phyloP scores from a whole-genome alignment of 30 jellyfish, hydroid and myxozoan species.

The Catostylus mosaicus region DNA sequence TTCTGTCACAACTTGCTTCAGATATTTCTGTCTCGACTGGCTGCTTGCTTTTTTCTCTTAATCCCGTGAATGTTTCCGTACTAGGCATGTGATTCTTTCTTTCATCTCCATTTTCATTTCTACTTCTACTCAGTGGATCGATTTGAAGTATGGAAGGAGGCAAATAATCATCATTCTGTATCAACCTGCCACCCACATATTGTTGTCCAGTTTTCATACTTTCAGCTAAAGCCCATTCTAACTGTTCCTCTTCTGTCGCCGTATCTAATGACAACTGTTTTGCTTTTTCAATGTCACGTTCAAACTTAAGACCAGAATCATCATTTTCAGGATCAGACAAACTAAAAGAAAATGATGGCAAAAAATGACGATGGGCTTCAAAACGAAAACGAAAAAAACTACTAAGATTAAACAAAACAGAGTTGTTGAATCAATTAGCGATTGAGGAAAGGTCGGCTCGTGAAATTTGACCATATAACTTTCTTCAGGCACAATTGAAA shows the following conservation, averaged over 20 bases:
- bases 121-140: not conserved
- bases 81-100: not conserved
- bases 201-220: constrained; percentile 36
- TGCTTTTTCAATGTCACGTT: constrained; percentile 35
- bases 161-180: constrained; percentile 1
- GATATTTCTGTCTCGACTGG: not conserved
- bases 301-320: constrained; percentile 27
- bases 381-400: no score
- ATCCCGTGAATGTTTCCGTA: constrained; percentile 30
- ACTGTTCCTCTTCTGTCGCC: constrained; percentile 65
- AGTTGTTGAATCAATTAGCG: no score
- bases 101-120: not conserved
- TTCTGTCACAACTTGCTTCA: not conserved
- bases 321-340: constrained; percentile 41
- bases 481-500: no score
- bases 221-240: constrained; percentile 64
- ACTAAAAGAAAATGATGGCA: constrained; percentile 1
- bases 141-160: constrained; percentile 28
- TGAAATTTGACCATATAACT: no score
- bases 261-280: constrained; percentile 14
- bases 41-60: not conserved
- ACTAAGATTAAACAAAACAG: no score
- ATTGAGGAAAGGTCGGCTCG: no score
- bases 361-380: not conserved
- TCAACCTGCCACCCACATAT: not conserved